phyloP scores from a whole-genome alignment of 2,113 vertebrate species.

The Sinocyclocheilus maitianheensis region DNA sequence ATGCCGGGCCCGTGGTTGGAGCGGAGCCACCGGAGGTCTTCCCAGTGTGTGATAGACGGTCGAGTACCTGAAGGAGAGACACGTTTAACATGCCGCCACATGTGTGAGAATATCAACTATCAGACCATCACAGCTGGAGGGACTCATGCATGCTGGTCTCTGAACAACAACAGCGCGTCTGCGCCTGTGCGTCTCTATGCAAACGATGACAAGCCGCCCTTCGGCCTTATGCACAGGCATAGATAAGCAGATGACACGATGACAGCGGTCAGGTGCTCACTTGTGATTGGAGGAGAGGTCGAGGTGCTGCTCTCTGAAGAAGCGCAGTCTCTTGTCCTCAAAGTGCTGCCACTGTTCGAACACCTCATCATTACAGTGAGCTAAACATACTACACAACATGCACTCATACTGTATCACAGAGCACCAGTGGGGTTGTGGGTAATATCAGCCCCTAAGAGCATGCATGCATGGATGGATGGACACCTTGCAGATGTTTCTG shows the following conservation, averaged over 20 bases:
- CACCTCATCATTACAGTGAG: constrained; percentile 62
- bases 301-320: constrained; percentile 92
- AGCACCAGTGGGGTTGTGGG: neutral
- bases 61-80: constrained; percentile 79
- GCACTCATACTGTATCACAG: neutral
- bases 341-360: constrained; percentile 97
- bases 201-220: neutral
- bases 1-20: constrained; percentile 92
- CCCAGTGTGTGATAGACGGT: constrained; percentile 87
- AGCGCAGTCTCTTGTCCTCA: constrained; percentile 89
- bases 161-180: neutral
- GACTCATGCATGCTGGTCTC: neutral
- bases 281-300: constrained; percentile 89
- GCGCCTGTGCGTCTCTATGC: neutral
- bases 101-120: too few species aligned
- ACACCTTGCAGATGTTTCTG: neutral
- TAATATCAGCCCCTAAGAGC: too few species aligned
- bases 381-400: neutral
- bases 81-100: neutral
- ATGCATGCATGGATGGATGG: neutral
- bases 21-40: constrained; percentile 93
- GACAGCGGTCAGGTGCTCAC: constrained; percentile 64
- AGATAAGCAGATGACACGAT: too few species aligned
- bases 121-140: neutral
- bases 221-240: too few species aligned